These are phyloP conservation scores for Vulpes lagopus DNA, from an alignment of 2,113 vertebrate genomes.

Conservation along the genomic window DNA sequence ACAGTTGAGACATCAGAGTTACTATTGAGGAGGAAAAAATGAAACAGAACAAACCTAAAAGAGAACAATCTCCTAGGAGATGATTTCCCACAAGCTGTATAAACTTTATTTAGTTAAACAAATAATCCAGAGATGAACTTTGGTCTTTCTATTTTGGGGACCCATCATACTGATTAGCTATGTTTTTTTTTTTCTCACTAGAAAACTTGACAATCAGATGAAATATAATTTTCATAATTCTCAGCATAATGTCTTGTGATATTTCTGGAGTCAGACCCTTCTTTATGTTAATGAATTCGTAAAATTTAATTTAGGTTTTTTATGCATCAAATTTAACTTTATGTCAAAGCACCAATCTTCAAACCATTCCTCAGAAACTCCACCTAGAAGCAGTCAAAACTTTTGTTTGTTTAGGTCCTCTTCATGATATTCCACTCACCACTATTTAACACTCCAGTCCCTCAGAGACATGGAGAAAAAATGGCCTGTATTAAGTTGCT, in stretches of 20 bases:
- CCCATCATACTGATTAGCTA: slow-evolving; percentile 53
- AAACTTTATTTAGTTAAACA: slow-evolving; percentile 84
- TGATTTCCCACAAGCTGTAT: slow-evolving; percentile 86
- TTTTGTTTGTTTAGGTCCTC: background rate
- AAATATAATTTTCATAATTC: slow-evolving; percentile 42
- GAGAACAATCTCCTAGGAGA: slow-evolving; percentile 59
- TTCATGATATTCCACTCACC: background rate
- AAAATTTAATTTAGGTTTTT: slow-evolving; percentile 5
- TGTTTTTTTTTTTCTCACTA: slow-evolving; percentile 59
- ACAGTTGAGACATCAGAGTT: slow-evolving; percentile 17
- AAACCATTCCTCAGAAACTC: background rate
- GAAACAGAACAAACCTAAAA: slow-evolving; percentile 49
- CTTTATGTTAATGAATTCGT: slow-evolving; percentile 10
- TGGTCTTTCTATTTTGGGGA: slow-evolving; percentile 49
- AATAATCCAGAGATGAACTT: slow-evolving; percentile 82
- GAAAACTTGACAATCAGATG: slow-evolving; percentile 51
- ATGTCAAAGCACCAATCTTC: background rate
- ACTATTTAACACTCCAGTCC: background rate
- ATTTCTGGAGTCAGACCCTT: slow-evolving; percentile 50
- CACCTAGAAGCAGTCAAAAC: background rate
- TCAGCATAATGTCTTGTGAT: slow-evolving; percentile 15
- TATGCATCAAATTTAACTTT: slow-evolving; percentile 37
- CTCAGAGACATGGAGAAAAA: background rate
- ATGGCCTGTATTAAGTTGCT: background rate
- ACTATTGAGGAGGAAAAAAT: slow-evolving; percentile 52